Conservation (phyloP, 2,888 invertebrate species). For the Xylocampa areola region DNA sequence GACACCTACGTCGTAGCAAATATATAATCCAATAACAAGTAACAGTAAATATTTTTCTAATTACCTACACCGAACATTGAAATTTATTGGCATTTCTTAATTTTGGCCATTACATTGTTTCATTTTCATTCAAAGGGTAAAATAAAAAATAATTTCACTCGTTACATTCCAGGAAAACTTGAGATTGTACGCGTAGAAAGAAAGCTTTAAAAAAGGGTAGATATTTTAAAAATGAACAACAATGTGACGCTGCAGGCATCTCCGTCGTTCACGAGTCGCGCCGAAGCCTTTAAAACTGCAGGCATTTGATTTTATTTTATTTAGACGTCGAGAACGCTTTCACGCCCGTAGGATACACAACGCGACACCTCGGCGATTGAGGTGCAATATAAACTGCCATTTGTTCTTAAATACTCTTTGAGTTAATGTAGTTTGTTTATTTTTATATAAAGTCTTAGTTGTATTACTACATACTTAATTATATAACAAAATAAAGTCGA, state of each 20-base stretch:
- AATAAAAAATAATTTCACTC: conserved; percentile 1
- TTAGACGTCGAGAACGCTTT: conserved; percentile 57
- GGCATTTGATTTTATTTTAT: conserved; percentile 65
- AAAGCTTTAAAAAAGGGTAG: conserved; percentile 19
- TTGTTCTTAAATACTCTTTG: conserved; percentile 22
- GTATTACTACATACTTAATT: too few species aligned
- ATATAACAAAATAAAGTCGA: too few species aligned
- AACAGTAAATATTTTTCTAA: too few species aligned
- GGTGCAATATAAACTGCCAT: conserved; percentile 24
- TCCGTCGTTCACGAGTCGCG: conserved; percentile 45
- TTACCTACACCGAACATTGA: too few species aligned
- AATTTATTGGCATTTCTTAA: too few species aligned
- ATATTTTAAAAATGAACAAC: conserved; percentile 42
- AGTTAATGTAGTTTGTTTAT: conserved; percentile 8
- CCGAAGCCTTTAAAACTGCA: conserved; percentile 56
- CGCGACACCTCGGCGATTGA: conserved; percentile 28
- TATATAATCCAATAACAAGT: too few species aligned
- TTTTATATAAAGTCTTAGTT: not conserved
- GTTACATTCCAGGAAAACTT: conserved; percentile 24
- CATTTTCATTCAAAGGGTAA: conserved; percentile 2
- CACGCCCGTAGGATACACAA: conserved; percentile 43
- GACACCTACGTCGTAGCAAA: too few species aligned
- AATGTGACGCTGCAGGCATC: conserved; percentile 54
- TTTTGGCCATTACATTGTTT: conserved; percentile 6
- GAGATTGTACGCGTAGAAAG: conserved; percentile 11